phyloP scores from a whole-genome alignment of 1,140 invertebrate species.

The Anoplolepis gracilipes region DNA sequence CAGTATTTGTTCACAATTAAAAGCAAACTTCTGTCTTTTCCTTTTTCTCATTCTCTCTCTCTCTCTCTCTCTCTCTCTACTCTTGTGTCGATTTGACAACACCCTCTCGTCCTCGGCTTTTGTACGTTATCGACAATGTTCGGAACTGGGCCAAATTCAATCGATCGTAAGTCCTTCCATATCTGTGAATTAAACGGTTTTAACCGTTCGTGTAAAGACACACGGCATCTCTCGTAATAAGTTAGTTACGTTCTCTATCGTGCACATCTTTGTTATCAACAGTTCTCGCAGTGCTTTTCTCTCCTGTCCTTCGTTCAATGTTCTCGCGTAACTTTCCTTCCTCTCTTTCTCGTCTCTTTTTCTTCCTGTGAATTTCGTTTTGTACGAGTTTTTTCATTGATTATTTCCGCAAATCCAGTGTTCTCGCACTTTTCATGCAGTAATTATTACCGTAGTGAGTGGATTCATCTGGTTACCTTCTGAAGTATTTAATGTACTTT shows the following conservation, averaged over 20 bases:
- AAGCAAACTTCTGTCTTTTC: constrained; percentile 43
- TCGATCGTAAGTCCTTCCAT: constrained; percentile 49
- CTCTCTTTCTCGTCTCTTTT: not conserved
- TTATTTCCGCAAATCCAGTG: constrained; percentile 44
- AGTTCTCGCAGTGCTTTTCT: not conserved
- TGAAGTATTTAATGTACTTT: constrained; percentile 48
- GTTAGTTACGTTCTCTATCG: constrained; percentile 19
- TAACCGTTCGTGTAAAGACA: constrained; percentile 44
- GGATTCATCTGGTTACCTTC: constrained; percentile 58
- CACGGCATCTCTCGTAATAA: constrained; percentile 46
- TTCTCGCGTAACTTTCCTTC: constrained; percentile 9
- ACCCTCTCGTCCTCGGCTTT: constrained; percentile 34
- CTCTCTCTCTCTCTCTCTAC: not conserved
- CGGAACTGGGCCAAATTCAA: constrained; percentile 19
- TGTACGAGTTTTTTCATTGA: constrained; percentile 50
- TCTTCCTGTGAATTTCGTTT: not conserved
- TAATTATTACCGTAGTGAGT: constrained; percentile 60
- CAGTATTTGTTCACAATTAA: constrained; percentile 67
- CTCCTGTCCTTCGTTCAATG: not conserved
- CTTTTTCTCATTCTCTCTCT: too few species aligned
- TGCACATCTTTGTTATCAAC: constrained; percentile 30
- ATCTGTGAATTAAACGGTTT: constrained; percentile 53
- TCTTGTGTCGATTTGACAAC: constrained; percentile 44
- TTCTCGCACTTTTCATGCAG: constrained; percentile 31
- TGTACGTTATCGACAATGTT: constrained; percentile 7